Evolutionary conservation across 2,113 vertebrate species (phyloP), one percentile per base, ranked within the genome.

Genomic region (Verasper variegatus): DNA sequence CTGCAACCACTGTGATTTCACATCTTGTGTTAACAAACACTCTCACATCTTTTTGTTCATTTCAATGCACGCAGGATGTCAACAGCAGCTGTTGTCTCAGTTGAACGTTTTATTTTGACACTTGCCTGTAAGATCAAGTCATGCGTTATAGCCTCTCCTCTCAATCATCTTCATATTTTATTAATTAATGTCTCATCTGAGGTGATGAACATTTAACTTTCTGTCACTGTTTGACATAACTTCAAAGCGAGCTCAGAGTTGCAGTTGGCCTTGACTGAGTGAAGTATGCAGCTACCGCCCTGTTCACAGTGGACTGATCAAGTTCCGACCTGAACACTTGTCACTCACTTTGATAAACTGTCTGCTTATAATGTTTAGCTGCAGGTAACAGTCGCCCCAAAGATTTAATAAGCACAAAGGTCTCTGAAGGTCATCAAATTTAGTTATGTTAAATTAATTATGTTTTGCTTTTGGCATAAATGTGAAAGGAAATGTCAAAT

Each of bases 261-360:
- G 61, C 47, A 70, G 42, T 31, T 24, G 42, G 51, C 61, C 45
- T n/a, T n/a, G 62, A 52, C 21, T 66, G 58, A 71, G 35, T 15
- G 42, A 56, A 6, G 20, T 49, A 52, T 21, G 65, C 1, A 5
- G 47, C 24, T 15, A 31, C 23, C 31, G 24, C 60, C 54, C 59
- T 47, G 67, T 27, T 55, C 37, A 23, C 54, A 1, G 1, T 11
- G 6, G 1, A 37, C 7, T 40, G 62, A 78, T 82, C 66, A 51
- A 71, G 75, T 82, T 79, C 21, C 58, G 20, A 76, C 71, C 35
- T 72, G 63, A 86, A 35, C 35, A 27, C 49, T 10, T 66, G 66
- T 75, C 71, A 60, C 45, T 56, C 27, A 66, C 65, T 42, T 14
- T 42, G 47, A 74, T 18, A 51, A 84, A 52, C 5, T 42, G 20